Conservation (phyloP, 1,140 invertebrate species). For the Periplaneta americana region DNA sequence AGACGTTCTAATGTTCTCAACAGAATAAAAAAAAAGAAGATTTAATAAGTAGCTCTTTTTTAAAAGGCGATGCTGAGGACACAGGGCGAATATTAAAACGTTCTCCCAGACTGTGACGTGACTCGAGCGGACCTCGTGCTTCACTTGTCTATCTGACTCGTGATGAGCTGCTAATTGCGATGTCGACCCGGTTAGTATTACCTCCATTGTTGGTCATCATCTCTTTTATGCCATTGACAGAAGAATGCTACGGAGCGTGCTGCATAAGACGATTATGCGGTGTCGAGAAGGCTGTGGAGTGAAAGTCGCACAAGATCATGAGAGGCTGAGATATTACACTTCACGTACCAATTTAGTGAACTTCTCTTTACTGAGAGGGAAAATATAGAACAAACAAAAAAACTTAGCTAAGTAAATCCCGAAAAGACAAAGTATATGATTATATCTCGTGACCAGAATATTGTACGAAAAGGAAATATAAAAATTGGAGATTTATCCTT, state of each 20-base stretch:
- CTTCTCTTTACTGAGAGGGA: too few species aligned
- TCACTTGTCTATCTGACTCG: neutral
- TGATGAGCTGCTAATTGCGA: neutral
- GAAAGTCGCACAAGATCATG: too few species aligned
- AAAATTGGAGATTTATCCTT: too few species aligned
- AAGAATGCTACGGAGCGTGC: neutral
- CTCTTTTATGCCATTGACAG: neutral
- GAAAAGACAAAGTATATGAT: too few species aligned
- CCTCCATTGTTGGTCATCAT: neutral
- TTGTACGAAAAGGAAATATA: too few species aligned
- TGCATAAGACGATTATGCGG: neutral
- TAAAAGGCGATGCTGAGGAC: neutral
- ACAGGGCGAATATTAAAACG: neutral
- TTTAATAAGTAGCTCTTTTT: neutral
- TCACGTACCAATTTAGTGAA: too few species aligned
- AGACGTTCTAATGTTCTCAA: neutral
- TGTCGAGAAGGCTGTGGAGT: too few species aligned
- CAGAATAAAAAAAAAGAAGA: neutral
- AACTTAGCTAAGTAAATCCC: too few species aligned
- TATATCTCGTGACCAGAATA: too few species aligned
- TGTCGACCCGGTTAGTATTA: neutral
- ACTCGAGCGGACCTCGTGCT: neutral
- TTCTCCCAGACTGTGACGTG: neutral
- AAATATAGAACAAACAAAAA: too few species aligned
- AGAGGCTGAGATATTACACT: too few species aligned